Evolutionary conservation across 2,113 vertebrate species (phyloP).

Genomic region (Sclerurus mexicanus): DNA sequence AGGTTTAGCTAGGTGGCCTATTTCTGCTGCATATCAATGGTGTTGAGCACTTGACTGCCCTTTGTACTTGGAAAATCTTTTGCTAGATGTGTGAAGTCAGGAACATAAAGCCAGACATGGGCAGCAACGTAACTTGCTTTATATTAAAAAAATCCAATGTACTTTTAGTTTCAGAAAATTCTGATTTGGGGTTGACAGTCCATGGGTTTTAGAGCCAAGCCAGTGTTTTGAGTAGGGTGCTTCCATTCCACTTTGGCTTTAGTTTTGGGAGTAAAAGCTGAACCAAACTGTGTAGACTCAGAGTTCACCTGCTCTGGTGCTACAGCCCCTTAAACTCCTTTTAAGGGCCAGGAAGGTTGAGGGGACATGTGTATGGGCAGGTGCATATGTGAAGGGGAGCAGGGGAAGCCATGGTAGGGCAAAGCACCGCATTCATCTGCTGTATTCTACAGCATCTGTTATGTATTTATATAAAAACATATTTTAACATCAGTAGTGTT

Average conservation of each 20-base stretch:
- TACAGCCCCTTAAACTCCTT: neutral
- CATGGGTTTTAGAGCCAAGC: neutral
- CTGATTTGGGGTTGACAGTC: neutral
- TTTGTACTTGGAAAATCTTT: slow-evolving; percentile 43
- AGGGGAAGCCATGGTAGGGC: rapidly evolving
- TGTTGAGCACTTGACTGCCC: neutral
- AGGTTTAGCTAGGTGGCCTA: slow-evolving; percentile 45
- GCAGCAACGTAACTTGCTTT: neutral
- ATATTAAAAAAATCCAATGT: neutral
- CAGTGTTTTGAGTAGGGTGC: neutral
- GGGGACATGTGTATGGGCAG: rapidly evolving
- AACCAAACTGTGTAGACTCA: rapidly evolving
- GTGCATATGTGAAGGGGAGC: neutral
- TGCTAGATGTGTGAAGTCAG: neutral
- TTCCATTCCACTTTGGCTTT: neutral
- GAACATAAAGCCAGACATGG: neutral
- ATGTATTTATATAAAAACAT: neutral
- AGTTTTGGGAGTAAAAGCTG: neutral
- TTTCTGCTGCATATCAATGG: slow-evolving; percentile 40
- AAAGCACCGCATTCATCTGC: neutral
- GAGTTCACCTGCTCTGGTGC: neutral
- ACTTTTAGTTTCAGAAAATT: neutral
- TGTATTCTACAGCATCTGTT: neutral
- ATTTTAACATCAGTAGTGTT: neutral
- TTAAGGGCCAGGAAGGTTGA: neutral